These are phyloP conservation scores for Matsumyia berberina DNA, from an alignment of 2,888 invertebrate species.

Conservation along the genomic window DNA sequence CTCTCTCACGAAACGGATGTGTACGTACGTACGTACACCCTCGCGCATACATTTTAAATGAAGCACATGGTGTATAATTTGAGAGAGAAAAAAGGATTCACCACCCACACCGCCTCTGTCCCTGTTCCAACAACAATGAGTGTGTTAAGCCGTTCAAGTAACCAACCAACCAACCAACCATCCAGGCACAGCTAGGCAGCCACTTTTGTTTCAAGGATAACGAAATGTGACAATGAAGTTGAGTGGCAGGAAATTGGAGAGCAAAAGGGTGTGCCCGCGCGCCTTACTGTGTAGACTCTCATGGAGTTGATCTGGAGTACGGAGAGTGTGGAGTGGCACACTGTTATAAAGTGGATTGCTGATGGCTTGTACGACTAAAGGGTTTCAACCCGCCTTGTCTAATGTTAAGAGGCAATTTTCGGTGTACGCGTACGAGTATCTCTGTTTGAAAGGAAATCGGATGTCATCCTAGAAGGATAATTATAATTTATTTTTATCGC, in stretches of 20 bases:
- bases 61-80: conserved; percentile 45
- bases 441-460: conserved; percentile 36
- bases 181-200: conserved; percentile 48
- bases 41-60: conserved; percentile 57
- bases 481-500: conserved; percentile 71
- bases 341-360: conserved; percentile 51
- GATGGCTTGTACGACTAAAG: conserved; percentile 28
- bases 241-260: conserved; percentile 74
- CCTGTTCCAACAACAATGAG: conserved; percentile 29
- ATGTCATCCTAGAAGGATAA: conserved; percentile 63
- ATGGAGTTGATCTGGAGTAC: conserved; percentile 1
- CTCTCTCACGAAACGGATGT: conserved; percentile 45
- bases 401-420: conserved; percentile 68
- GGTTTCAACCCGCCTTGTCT: conserved; percentile 51
- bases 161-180: not conserved
- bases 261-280: conserved; percentile 51
- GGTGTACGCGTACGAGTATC: conserved; percentile 22
- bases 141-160: conserved; percentile 26
- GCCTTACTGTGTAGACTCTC: conserved; percentile 33
- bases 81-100: conserved; percentile 37
- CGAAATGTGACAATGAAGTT: conserved; percentile 75
- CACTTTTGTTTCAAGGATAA: conserved; percentile 74
- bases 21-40: conserved; percentile 27
- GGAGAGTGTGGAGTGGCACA: conserved; percentile 35
- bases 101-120: conserved; percentile 23